Base-by-base conservation (phyloP, 2,888 invertebrate species). In the Ligdia adustata region DNA sequence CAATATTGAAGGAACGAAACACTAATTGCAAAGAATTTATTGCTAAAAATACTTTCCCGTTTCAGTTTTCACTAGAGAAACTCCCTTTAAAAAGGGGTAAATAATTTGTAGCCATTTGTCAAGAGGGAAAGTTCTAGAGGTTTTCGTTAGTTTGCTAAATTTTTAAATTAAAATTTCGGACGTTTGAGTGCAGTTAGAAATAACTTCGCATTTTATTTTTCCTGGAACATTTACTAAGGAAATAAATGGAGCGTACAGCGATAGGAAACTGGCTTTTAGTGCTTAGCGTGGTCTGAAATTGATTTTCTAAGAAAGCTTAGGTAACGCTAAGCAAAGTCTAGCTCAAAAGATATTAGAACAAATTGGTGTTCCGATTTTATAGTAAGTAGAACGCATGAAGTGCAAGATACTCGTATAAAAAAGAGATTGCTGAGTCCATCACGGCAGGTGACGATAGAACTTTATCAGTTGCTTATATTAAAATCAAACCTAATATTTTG, bases 21-120 rank as follows among this genome's bases (percentile, higher is more conserved):
- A 39, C 51, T 58, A 37, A 52, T 55, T 53, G 44, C 38, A 33
- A 37, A 48, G 37, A 58, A 50, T 55, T 47, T 39, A 54, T 58
- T 52, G 52, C 46, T 49, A 45, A 53, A 58, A 56, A 56, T 56
- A 50, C 53, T 56, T 53, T 34, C 41, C 49, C 28, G 44, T 28
- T 29, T 51, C 42, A 49, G 47, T 55, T 45, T 41, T 46, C 46
- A 38, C 26, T 42, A 33, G 33, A 37, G 14, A 40, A 50, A 44
- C 43, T 46, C 12, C 31, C 48, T 52, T 41, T 16, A 29, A 18
- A 34, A 55, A 40, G 32, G 49, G 53, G 52, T 58, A 52, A 56
- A 58, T 56, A 52, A 56, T 52, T 56, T 50, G 54, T 26, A 40
- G 45, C 44, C 38, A 56, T 56, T 59, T 59, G 56, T 59, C 52